A percentile compares a stretch with the other conserved stretches of the same genome.
Evolutionary conservation across 2,888 invertebrate species (phyloP).

Genomic region (Oxytorus armatus): DNA sequence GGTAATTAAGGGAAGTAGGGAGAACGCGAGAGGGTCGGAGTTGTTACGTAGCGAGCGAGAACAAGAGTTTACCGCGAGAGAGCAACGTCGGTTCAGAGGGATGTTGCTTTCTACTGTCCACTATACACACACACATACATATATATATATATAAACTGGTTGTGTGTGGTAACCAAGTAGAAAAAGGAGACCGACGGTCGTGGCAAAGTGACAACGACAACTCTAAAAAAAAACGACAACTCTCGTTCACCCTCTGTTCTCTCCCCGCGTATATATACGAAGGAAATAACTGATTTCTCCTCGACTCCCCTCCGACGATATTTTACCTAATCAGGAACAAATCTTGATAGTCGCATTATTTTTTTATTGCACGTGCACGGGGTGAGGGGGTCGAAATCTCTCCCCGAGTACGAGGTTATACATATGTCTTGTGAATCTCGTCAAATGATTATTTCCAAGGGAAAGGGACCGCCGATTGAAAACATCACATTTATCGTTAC

Average conservation of each 20-base stretch:
- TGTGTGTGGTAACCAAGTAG: conserved; percentile 9
- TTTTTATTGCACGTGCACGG: neutral
- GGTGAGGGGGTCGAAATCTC: neutral
- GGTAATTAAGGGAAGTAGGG: conserved; percentile 56
- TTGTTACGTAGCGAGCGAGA: conserved; percentile 37
- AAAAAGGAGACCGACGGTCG: neutral
- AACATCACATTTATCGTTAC: too few relatives aligned
- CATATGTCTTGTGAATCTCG: too few relatives aligned
- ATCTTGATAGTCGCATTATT: conserved; percentile 40
- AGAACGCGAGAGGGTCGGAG: conserved; percentile 7
- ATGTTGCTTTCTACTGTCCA: conserved; percentile 10
- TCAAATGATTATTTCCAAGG: too few relatives aligned
- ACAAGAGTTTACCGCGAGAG: conserved; percentile 20
- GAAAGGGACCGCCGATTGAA: too few relatives aligned
- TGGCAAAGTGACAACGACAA: conserved; percentile 25
- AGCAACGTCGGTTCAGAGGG: conserved; percentile 35
- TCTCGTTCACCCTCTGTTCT: neutral
- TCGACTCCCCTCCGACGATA: conserved; percentile 17
- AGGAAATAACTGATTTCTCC: conserved; percentile 14
- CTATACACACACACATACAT: neutral
- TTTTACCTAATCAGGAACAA: conserved; percentile 29
- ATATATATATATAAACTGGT: neutral
- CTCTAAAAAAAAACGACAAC: neutral
- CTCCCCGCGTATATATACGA: neutral
- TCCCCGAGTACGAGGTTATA: neutral